Evolutionary conservation across 2,797 vertebrate species (phyloP).

Genomic region (Enoplosus armatus): DNA sequence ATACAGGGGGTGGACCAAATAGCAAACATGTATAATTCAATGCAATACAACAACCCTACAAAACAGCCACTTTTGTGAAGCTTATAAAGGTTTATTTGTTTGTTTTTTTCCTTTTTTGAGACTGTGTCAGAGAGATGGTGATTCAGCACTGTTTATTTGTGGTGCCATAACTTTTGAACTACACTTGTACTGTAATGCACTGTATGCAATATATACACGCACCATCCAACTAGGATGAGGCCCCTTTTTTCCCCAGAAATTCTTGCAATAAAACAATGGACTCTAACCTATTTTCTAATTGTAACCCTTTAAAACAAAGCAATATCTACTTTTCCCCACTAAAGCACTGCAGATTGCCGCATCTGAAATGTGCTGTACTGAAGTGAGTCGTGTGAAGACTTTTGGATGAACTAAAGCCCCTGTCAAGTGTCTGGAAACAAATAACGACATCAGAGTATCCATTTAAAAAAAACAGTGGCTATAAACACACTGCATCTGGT

Average conservation of each 20-base stretch:
- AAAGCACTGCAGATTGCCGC: not conserved
- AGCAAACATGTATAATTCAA: not conserved
- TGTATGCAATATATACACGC: not conserved
- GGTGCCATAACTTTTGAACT: not conserved
- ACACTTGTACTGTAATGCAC: not conserved
- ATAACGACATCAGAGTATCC: slow-evolving; percentile 17
- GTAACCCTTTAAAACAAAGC: not conserved
- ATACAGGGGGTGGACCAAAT: not conserved
- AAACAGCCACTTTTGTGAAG: not conserved
- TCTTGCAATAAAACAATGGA: not conserved
- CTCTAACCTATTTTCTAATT: not conserved
- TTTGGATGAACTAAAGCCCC: not conserved
- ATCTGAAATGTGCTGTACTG: not conserved
- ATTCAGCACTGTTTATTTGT: not conserved
- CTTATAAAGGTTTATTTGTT: no score
- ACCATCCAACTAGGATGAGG: not conserved
- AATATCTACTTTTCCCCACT: not conserved
- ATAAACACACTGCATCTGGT: slow-evolving; percentile 20
- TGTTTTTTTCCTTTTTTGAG: not conserved
- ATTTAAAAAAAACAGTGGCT: not conserved
- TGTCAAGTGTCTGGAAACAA: slow-evolving; percentile 18
- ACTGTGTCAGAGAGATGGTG: not conserved
- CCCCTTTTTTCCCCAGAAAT: not conserved
- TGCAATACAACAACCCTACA: not conserved
- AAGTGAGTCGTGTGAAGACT: not conserved